Evolutionary conservation across 1,140 invertebrate species (phyloP).

Genomic region (Helicorthomorpha holstii): DNA sequence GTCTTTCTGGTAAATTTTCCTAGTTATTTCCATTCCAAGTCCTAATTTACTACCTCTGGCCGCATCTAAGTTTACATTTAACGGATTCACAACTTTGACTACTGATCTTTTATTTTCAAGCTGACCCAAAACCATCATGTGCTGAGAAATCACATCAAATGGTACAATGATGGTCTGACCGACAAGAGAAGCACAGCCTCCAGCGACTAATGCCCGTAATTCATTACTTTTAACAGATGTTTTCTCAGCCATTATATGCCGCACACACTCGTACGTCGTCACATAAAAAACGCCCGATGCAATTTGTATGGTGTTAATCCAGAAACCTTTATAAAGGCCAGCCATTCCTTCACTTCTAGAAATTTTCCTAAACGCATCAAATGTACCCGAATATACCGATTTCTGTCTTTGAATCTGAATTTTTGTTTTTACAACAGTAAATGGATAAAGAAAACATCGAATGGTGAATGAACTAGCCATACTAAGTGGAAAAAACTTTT

Average conservation of each 20-base stretch:
- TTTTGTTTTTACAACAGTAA: slow-evolving; percentile 92
- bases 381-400: slow-evolving; percentile 41
- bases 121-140: slow-evolving; percentile 79
- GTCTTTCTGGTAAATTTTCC: slow-evolving; percentile 54
- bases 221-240: slow-evolving; percentile 18
- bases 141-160: slow-evolving; percentile 90
- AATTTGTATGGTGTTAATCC: slow-evolving; percentile 73
- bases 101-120: neutral
- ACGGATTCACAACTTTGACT: slow-evolving; percentile 22
- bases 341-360: slow-evolving; percentile 64
- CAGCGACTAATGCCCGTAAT: slow-evolving; percentile 31
- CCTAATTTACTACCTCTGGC: slow-evolving; percentile 42
- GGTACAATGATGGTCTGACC: slow-evolving; percentile 92
- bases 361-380: slow-evolving; percentile 84
- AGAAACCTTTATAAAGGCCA: slow-evolving; percentile 88
- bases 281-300: slow-evolving; percentile 85
- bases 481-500: slow-evolving; percentile 77
- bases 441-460: slow-evolving; percentile 77
- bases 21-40: slow-evolving; percentile 48
- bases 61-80: slow-evolving; percentile 25
- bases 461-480: slow-evolving; percentile 72
- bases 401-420: slow-evolving; percentile 46
- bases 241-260: slow-evolving; percentile 53
- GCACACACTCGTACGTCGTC: slow-evolving; percentile 80
- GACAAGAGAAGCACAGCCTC: slow-evolving; percentile 74